Evolutionary conservation across 2,113 vertebrate species (phyloP).

Genomic region (Osmerus mordax): DNA sequence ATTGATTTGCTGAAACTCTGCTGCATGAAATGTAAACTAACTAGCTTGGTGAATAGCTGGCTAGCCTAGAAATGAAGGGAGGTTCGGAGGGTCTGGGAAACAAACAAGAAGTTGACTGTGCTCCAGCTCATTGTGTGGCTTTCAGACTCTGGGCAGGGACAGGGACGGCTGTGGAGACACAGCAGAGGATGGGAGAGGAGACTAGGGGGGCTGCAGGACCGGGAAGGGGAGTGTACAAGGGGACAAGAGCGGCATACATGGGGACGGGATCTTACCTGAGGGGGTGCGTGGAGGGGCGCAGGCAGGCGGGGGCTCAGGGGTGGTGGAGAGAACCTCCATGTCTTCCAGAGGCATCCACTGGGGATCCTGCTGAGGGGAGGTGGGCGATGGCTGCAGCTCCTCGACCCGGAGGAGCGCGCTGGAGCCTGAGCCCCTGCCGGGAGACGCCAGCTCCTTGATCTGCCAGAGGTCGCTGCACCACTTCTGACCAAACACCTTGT

Average conservation of each 20-base stretch:
- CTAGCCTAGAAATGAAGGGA: too few species aligned
- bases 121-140: background rate
- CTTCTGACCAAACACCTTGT: slow-evolving; percentile 74
- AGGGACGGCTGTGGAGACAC: background rate
- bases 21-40: too few species aligned
- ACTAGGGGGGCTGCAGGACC: background rate
- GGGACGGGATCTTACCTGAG: background rate
- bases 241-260: too few species aligned
- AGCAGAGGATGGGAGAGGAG: background rate
- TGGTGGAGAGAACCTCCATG: slow-evolving; percentile 59
- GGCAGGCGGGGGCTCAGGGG: background rate
- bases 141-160: background rate
- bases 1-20: too few species aligned
- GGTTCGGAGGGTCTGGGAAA: background rate
- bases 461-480: slow-evolving; percentile 72
- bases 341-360: slow-evolving; percentile 68
- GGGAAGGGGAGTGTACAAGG: background rate
- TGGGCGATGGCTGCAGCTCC: slow-evolving; percentile 53
- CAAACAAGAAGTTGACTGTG: too few species aligned
- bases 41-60: too few species aligned
- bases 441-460: slow-evolving; percentile 42
- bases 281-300: background rate
- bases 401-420: slow-evolving; percentile 23
- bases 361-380: slow-evolving; percentile 57
- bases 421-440: slow-evolving; percentile 8